Base-by-base conservation (phyloP, 2,113 vertebrate species). In the Oxyruncus cristatus region DNA sequence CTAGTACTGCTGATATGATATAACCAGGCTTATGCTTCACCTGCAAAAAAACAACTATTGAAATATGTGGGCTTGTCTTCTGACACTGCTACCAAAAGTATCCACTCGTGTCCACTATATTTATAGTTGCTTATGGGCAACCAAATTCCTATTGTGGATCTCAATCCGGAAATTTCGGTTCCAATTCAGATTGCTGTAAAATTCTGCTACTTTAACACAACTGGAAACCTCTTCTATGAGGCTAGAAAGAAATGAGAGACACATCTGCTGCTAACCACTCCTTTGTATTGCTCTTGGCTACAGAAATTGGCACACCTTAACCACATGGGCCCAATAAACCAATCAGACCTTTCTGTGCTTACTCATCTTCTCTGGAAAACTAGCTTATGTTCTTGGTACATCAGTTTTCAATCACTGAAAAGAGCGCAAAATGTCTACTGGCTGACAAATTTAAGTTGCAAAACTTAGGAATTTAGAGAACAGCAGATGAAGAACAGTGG, bases 261-360 rank as follows among this genome's bases (percentile, higher is more conserved):
- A 39, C 42, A 81, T 88, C 67, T 81, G 68, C 74, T 71, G 30
- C 56, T 87, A 92, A 93, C 56, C 47, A 2, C 14, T 75, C 47
- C 33, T 89, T 88, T 78, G 59, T 52, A 88, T 59, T 84, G 79
- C 79, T 93, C 42, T 86, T 91, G 68, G 85, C 92, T 86, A 6
- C 50, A 63, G 39, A 84, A 87, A 84, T 74, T 97, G 89, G 93
- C 91, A 82, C 47, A 92, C 56, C 86, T 84, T 89, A 92, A 81
- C 24, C 73, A 84, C 93, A 85, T 11, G 80, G 91, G 76, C n/a
- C 77, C 56, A 92, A 85, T 75, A 95, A 92, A 92, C 73, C 70
- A 92, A 84, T 68, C 65, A 55, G 56, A 95, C 56, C 26, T 89
- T 91, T 56, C 80, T 93, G 33, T 91, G 56, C n/a, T 88, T 91